Conservation (phyloP, 2,888 invertebrate species). For the Pteria penguin region DNA sequence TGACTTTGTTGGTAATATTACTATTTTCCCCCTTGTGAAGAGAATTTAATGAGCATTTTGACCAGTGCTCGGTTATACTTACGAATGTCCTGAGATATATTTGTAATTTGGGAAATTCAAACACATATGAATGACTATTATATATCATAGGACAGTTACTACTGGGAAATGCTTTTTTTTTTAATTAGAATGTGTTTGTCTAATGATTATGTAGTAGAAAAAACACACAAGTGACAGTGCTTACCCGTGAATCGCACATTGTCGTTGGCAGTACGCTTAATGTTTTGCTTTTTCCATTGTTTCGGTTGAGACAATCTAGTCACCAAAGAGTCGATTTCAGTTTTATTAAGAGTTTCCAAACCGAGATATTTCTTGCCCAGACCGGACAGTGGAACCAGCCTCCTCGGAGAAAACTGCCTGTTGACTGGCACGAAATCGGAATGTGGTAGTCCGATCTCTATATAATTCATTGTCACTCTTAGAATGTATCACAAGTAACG, state of each 20-base stretch:
- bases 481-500: too few relatives aligned
- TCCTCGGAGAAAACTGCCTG: conserved; percentile 48
- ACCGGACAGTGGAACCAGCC: conserved; percentile 52
- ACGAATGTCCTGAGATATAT: too few relatives aligned
- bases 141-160: too few relatives aligned
- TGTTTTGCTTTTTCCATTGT: conserved; percentile 8
- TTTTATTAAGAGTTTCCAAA: conserved; percentile 47
- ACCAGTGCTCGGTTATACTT: too few relatives aligned
- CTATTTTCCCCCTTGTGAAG: too few relatives aligned
- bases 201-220: background rate
- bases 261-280: background rate
- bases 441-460: conserved; percentile 57
- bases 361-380: conserved; percentile 55
- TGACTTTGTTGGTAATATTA: too few relatives aligned
- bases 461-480: conserved; percentile 57
- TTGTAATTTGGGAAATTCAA: too few relatives aligned
- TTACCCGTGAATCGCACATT: background rate
- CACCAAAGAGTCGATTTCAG: conserved; percentile 40
- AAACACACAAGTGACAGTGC: background rate
- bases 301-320: conserved; percentile 53
- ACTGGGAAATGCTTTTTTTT: too few relatives aligned
- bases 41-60: too few relatives aligned
- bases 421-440: conserved; percentile 48
- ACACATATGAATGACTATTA: too few relatives aligned
- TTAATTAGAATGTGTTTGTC: too few relatives aligned